phyloP scores from a whole-genome alignment of 2,888 invertebrate species.

The Meliscaeva auricollis region DNA sequence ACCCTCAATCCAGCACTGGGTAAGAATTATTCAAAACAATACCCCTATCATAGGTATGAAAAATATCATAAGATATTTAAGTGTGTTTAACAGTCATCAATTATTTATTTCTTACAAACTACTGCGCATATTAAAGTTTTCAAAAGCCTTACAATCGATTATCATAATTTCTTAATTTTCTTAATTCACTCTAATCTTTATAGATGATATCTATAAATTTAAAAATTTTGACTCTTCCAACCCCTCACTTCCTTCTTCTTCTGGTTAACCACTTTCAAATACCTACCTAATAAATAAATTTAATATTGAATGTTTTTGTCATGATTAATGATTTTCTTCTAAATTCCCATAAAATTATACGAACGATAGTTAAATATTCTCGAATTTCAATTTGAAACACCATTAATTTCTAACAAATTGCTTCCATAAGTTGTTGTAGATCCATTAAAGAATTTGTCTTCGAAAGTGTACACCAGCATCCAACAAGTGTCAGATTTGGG shows the following conservation, averaged over 20 bases:
- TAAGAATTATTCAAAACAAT: no score
- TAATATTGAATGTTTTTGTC: neutral
- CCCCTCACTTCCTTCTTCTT: neutral
- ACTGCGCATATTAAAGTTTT: no score
- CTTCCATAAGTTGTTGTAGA: slow-evolving; percentile 3
- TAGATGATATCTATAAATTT: neutral
- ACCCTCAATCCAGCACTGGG: no score
- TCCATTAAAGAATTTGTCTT: slow-evolving; percentile 7
- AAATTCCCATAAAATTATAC: slow-evolving; percentile 3
- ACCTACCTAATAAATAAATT: neutral
- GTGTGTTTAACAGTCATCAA: no score
- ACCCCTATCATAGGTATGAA: no score
- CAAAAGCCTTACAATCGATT: neutral
- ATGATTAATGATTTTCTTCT: slow-evolving; percentile 13
- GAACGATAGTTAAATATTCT: neutral
- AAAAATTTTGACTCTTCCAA: neutral
- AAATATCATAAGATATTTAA: no score
- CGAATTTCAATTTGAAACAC: slow-evolving; percentile 30
- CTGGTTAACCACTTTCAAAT: neutral
- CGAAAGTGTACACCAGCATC: neutral
- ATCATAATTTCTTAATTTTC: neutral
- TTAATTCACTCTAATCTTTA: neutral
- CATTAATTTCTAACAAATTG: slow-evolving; percentile 35
- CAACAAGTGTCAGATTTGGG: slow-evolving; percentile 70
- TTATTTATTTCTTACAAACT: no score